phyloP scores from a whole-genome alignment of 2,888 invertebrate genomes.

The Acheta domesticus region DNA sequence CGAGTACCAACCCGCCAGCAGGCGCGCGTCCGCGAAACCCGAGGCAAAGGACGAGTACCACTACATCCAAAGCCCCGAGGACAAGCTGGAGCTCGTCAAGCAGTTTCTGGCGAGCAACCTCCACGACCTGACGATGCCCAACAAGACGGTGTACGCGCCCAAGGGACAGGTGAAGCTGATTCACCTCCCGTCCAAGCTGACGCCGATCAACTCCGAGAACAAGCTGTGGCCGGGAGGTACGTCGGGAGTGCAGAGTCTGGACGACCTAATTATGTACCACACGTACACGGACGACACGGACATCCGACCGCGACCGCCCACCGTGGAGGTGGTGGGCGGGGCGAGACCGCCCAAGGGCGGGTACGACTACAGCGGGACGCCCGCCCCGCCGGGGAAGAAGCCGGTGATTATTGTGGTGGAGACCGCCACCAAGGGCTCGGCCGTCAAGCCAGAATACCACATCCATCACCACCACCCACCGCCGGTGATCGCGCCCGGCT shows the following conservation, averaged over 20 bases:
- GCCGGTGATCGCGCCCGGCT: conserved; percentile 23
- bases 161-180: too few species aligned
- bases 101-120: conserved; percentile 28
- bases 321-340: background rate
- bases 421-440: conserved; percentile 27
- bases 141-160: background rate
- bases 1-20: too few species aligned
- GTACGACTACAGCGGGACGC: background rate
- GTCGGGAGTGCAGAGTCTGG: conserved; percentile 27
- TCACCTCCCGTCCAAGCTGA: background rate
- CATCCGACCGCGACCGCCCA: background rate
- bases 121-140: conserved; percentile 26
- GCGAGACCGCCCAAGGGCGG: background rate
- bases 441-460: conserved; percentile 29
- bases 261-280: conserved; percentile 32
- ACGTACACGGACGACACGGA: conserved; percentile 32
- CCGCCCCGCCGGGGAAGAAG: background rate
- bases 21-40: too few species aligned
- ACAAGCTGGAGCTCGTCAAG: conserved; percentile 21
- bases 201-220: background rate
- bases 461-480: conserved; percentile 28
- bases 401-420: conserved; percentile 29
- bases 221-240: conserved; percentile 31
- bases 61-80: background rate
- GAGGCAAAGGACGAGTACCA: too few species aligned